Base-by-base conservation (phyloP, 2,888 invertebrate genomes). In the Autographa gamma region DNA sequence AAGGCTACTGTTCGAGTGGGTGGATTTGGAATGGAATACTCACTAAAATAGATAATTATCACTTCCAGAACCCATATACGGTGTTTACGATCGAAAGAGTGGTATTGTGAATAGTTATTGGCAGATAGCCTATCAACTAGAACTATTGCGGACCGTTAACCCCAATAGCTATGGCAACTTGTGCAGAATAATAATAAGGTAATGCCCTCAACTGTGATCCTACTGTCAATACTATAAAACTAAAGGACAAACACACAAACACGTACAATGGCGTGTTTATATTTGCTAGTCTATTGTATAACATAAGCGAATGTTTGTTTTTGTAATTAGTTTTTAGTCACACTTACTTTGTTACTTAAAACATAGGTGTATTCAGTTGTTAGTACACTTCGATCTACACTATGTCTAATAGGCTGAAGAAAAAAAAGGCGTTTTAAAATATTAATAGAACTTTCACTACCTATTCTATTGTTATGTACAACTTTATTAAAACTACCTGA, bases 111-210 rank as follows among this genome's bases (percentile, higher is more conserved):
- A 61, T 71, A 70, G 69, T 69, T 61, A 60, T 69, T 60, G 62
- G 41, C 56, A 72, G 56, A 76, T 63, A 69, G 72, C 52, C 64
- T 59, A 32, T 62, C 61, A 63, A 60, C 48, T 32, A 63, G 25
- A 66, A 66, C 64, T 63, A 71, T 60, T 69, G 70, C 61, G 61
- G 48, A 81, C 76, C 74, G 81, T 78, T 78, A 77, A 63, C 63
- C 61, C 31, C 69, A 71, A 69, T 73, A 60, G 52, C 66, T 66
- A 38, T 71, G 18, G 63, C 62, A 31, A 71, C 65, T 63, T 68
- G 43, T 14, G 38, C 16, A 38, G 73, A 76, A 75, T 81, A 82
- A 54, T 74, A 73, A 75, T 14, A 43, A 66, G 38, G 59, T 16
- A 59, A 56, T 56, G 54, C 54, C 19, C 54, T 56, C 54, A 25